Base-by-base conservation (phyloP, 2,113 vertebrate genomes). In the Xiphias gladius region DNA sequence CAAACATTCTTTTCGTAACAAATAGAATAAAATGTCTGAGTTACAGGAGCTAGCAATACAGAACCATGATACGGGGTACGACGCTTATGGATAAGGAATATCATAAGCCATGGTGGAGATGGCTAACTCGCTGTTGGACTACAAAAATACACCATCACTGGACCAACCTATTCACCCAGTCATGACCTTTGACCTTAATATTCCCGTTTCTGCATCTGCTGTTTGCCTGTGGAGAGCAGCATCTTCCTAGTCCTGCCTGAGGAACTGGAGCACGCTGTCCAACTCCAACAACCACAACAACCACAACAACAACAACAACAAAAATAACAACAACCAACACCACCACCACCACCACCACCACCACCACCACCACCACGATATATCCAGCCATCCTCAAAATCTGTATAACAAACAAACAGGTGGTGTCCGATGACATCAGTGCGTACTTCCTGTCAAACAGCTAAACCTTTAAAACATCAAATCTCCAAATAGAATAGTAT, bases 401-500 rank as follows among this genome's bases (percentile, higher is more conserved):
- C 74, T 87, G 82, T 70, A 81, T 73, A 48, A 69, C 75, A 72
- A 58, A 83, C 74, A 80, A 77, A 82, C 74, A 76, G 72, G 22
- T 63, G 52, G 52, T 20, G 71, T 48, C 73, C 17, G 61, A 70
- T n/a, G 16, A 24, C 63, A 32, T 89, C 88, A 84, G 61, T 89
- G 86, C 83, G 81, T 82, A 77, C 79, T 73, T 68, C 50, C 84
- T 69, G 64, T 72, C 83, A 62, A 79, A 81, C 77, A 73, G 39
- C 81, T 66, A 73, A 84, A 81, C 66, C 74, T 37, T 82, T 67
- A 66, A 82, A 85, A 85, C 77, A 61, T 80, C 88, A 80, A 81
- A 85, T 79, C 67, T 83, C 75, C 86, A 86, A 77, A 82, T 68
- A 89, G 64, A 84, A 84, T 86, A 90, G n/a, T 86, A 85, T 76